Evolutionary conservation across 2,797 vertebrate genomes (phyloP).

Genomic region (Chloroceryle amazona): DNA sequence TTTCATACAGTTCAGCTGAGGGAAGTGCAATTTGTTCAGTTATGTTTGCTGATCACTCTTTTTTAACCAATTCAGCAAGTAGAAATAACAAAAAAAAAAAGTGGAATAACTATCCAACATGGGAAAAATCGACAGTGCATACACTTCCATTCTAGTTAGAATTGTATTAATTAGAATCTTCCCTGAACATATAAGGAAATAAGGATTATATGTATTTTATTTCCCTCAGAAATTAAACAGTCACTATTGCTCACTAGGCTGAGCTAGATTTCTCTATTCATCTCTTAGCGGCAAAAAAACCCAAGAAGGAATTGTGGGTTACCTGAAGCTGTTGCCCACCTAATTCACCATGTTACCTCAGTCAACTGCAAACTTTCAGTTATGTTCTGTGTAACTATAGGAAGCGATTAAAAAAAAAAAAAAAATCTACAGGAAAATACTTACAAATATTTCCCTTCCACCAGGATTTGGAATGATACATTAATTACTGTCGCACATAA

Average conservation of each 20-base stretch:
- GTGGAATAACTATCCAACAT: neutral
- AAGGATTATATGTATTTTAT: neutral
- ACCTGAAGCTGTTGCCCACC: neutral
- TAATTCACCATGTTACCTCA: neutral
- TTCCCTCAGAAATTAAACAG: neutral
- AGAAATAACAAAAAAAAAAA: neutral
- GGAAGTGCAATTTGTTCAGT: slow-evolving; percentile 61
- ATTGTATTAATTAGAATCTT: neutral
- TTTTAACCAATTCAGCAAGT: slow-evolving; percentile 50
- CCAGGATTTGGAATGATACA: neutral
- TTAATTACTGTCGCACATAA: neutral
- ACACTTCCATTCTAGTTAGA: neutral
- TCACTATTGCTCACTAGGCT: rapidly evolving
- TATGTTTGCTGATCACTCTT: slow-evolving; percentile 58
- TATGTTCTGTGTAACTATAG: neutral
- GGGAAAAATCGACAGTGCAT: neutral
- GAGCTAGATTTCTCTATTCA: neutral
- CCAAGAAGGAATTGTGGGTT: neutral
- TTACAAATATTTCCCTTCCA: neutral
- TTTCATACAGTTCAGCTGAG: slow-evolving; percentile 55
- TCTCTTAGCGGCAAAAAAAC: neutral
- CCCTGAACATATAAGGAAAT: neutral
- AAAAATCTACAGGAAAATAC: neutral
- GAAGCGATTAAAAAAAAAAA: neutral
- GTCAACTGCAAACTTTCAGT: neutral